Evolutionary conservation across 2,113 vertebrate species (phyloP).

Genomic region (Oncorhynchus nerka): DNA sequence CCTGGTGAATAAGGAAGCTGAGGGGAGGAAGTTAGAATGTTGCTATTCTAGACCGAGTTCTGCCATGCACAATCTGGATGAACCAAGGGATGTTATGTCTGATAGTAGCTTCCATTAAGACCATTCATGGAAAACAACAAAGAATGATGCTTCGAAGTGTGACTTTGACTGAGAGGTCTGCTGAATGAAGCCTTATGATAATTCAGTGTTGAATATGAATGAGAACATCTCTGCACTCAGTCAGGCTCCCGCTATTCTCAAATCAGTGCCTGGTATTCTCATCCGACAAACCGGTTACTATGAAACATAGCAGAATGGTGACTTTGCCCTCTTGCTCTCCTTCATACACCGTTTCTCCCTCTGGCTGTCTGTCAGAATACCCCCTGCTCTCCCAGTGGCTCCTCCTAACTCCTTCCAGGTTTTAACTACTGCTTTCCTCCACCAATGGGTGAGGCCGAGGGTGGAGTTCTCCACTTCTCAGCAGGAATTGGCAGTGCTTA

Average conservation of each 20-base stretch:
- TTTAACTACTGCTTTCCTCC: not conserved
- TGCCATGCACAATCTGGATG: too few relatives aligned
- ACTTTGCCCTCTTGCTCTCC: conserved; percentile 13
- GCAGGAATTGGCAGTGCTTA: conserved; percentile 1
- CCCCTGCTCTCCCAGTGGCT: not conserved
- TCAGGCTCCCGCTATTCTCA: conserved; percentile 33
- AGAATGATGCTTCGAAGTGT: too few relatives aligned
- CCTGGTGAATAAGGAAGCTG: not conserved
- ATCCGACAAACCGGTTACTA: conserved; percentile 45
- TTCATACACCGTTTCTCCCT: conserved; percentile 15
- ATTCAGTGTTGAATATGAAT: conserved; percentile 50
- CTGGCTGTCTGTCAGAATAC: conserved; percentile 30
- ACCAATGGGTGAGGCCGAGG: not conserved
- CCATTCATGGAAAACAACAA: not conserved
- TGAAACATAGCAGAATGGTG: conserved; percentile 51
- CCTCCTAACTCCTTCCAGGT: not conserved
- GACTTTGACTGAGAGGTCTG: conserved; percentile 7
- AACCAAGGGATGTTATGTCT: not conserved
- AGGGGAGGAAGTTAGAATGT: not conserved
- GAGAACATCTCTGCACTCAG: conserved; percentile 28
- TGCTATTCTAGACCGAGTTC: too few relatives aligned
- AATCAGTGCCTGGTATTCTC: conserved; percentile 30
- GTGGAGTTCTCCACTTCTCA: conserved; percentile 15
- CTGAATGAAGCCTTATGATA: conserved; percentile 31
- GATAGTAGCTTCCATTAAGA: not conserved